These are phyloP conservation scores for Andrena haemorrhoa DNA, from an alignment of 2,888 invertebrate genomes.

Conservation along the genomic window DNA sequence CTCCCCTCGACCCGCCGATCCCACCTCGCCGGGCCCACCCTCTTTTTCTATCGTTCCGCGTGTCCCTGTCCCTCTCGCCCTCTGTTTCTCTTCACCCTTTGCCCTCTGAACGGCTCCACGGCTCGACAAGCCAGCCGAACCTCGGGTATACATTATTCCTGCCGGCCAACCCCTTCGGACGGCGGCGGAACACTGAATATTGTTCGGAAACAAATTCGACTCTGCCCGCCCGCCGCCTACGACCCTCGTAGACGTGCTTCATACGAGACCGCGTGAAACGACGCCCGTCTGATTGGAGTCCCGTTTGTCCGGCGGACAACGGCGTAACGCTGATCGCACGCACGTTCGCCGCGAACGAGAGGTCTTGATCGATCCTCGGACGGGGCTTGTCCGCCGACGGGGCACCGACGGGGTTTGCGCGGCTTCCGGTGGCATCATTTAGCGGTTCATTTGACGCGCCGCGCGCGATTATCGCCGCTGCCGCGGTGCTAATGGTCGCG, in stretches of 20 bases:
- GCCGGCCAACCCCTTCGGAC: slow-evolving; percentile 75
- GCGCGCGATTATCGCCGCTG: slow-evolving; percentile 44
- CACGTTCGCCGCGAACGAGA: background rate
- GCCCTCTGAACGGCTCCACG: slow-evolving; percentile 61
- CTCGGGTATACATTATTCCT: slow-evolving; percentile 81
- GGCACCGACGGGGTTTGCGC: slow-evolving; percentile 14
- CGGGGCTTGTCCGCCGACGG: slow-evolving; percentile 7
- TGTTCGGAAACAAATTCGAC: slow-evolving; percentile 78
- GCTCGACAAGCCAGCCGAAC: slow-evolving; percentile 75
- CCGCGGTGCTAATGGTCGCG: slow-evolving; percentile 20
- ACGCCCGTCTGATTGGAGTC: slow-evolving; percentile 68
- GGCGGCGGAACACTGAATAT: slow-evolving; percentile 73
- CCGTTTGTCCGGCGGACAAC: slow-evolving; percentile 13
- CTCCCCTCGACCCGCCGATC: slow-evolving; percentile 39
- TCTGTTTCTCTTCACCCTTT: slow-evolving; percentile 33
- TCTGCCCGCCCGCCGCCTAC: slow-evolving; percentile 25
- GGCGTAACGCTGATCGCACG: slow-evolving; percentile 19
- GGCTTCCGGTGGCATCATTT: slow-evolving; percentile 48
- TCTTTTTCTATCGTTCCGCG: slow-evolving; percentile 22
- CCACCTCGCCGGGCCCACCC: slow-evolving; percentile 29
- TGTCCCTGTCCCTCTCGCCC: slow-evolving; percentile 31
- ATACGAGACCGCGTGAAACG: slow-evolving; percentile 58
- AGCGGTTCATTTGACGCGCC: slow-evolving; percentile 56
- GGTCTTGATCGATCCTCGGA: slow-evolving; percentile 28
- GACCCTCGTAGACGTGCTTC: slow-evolving; percentile 48